These are phyloP conservation scores for Harpalus rubripes DNA, from an alignment of 2,888 invertebrate species.

Conservation along the genomic window DNA sequence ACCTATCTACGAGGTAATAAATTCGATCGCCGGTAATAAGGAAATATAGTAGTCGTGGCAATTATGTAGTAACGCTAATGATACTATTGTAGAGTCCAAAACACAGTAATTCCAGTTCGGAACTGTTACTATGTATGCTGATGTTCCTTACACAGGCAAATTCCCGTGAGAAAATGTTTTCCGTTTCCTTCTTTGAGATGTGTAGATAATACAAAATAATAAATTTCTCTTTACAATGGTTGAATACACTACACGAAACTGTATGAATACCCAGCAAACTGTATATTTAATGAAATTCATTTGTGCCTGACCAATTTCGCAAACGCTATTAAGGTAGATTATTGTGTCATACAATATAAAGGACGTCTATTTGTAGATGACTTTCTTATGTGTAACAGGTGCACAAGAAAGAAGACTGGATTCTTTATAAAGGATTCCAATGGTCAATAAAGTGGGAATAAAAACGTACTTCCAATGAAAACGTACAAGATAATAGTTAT, in stretches of 20 bases:
- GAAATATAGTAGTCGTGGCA: slow-evolving; percentile 23
- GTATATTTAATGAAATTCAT: neutral
- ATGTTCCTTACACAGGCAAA: slow-evolving; percentile 17
- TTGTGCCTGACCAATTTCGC: neutral
- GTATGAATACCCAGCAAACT: slow-evolving; percentile 17
- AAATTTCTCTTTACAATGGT: slow-evolving; percentile 26
- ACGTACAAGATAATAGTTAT: neutral
- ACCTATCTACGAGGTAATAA: slow-evolving; percentile 23
- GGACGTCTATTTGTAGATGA: too few species aligned
- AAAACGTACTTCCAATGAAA: neutral
- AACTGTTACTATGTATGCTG: slow-evolving; percentile 21
- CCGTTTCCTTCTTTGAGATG: slow-evolving; percentile 30
- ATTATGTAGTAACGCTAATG: slow-evolving; percentile 36
- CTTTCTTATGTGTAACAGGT: too few species aligned
- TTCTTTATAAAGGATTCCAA: too few species aligned
- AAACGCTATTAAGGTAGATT: neutral
- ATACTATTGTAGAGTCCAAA: slow-evolving; percentile 49
- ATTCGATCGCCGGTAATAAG: slow-evolving; percentile 36
- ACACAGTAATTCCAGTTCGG: slow-evolving; percentile 27
- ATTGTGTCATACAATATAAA: too few species aligned
- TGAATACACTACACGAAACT: slow-evolving; percentile 24
- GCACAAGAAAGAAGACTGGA: too few species aligned
- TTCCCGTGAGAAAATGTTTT: slow-evolving; percentile 52
- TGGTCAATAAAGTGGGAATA: too few species aligned
- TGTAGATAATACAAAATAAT: slow-evolving; percentile 35